Evolutionary conservation across 1,140 invertebrate species (phyloP).

Genomic region (Ditylenchus dipsaci): DNA sequence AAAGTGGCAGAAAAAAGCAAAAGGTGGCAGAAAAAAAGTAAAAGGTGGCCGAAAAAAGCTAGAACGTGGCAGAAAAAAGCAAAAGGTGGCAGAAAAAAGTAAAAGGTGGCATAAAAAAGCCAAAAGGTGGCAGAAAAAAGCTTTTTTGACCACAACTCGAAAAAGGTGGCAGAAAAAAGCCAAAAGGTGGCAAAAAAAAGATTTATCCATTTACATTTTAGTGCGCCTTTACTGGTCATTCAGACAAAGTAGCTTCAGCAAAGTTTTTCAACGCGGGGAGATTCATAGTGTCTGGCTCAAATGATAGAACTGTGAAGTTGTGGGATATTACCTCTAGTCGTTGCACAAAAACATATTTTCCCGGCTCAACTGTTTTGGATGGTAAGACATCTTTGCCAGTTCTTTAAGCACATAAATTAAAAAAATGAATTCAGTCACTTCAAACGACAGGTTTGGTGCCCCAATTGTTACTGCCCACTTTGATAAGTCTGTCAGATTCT

Average conservation of each 20-base stretch:
- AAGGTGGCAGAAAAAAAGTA: no score
- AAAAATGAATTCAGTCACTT: slow-evolving; percentile 37
- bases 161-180: no score
- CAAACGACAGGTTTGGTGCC: slow-evolving; percentile 65
- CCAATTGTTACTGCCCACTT: slow-evolving; percentile 71
- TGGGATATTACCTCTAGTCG: slow-evolving; percentile 28
- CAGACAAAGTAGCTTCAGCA: slow-evolving; percentile 39
- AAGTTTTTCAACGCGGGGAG: slow-evolving; percentile 25
- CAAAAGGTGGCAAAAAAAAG: no score
- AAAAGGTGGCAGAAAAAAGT: no score
- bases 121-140: no score
- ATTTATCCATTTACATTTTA: slow-evolving; percentile 19
- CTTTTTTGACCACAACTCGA: no score
- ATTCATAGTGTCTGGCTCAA: slow-evolving; percentile 34
- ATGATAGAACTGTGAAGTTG: slow-evolving; percentile 39
- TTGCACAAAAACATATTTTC: slow-evolving; percentile 38
- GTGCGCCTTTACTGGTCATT: slow-evolving; percentile 39
- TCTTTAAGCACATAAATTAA: slow-evolving; percentile 46
- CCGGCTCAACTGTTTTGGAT: slow-evolving; percentile 33
- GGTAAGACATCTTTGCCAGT: slow-evolving; percentile 34
- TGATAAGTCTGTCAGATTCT: slow-evolving; percentile 91
- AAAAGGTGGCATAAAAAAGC: no score
- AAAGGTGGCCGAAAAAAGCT: no score
- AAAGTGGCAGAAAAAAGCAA: no score
- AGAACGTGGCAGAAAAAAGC: no score